Base-by-base conservation (phyloP, 2,113 vertebrate species). In the Chlorodrepanis virens region DNA sequence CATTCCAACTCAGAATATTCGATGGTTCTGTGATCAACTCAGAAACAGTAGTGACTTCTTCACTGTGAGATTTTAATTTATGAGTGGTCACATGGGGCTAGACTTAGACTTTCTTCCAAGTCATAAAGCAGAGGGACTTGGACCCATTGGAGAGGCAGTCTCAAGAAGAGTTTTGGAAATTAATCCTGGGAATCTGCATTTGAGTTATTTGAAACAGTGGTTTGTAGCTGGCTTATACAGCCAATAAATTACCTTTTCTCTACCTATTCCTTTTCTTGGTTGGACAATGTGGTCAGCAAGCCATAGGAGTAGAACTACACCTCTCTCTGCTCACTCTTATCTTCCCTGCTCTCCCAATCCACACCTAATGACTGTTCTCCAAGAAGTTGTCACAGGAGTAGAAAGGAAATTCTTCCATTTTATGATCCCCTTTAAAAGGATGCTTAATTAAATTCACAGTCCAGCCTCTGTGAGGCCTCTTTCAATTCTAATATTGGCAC, bases 361-460 rank as follows among this genome's bases (percentile, higher is more conserved):
- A 5, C 28, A n/a, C 60, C 59, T 78, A 89, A 47, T 45, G 28
- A 91, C 40, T 59, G 13, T 31, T 24, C 18, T 88, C 37, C 37
- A 92, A 80, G 63, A 93, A 63, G 18, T 25, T 67, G 29, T 37
- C 59, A 67, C 20, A 63, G 24, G 47, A 78, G 71, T 28, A 85
- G 39, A 90, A 91, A 68, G 54, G 45, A 94, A 91, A 83, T 87
- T 88, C n/a, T 90, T 90, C 59, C 44, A 23, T 65, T 74, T 94
- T 87, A 78, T n/a, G 33, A 70, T n/a, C 8, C 10, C 13, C 56
- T 81, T 88, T 83, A 60, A 87, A 90, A 81, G 16, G 47, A 90
- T 60, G 52, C 13, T 92, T 88, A 94, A 95, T 97, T 94, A 91
- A 83, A 92, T 80, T 94, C 88, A 74, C 71, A 88, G 52, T 23